Conservation (phyloP, 1,140 invertebrate genomes). For the Ectropis grisescens region DNA sequence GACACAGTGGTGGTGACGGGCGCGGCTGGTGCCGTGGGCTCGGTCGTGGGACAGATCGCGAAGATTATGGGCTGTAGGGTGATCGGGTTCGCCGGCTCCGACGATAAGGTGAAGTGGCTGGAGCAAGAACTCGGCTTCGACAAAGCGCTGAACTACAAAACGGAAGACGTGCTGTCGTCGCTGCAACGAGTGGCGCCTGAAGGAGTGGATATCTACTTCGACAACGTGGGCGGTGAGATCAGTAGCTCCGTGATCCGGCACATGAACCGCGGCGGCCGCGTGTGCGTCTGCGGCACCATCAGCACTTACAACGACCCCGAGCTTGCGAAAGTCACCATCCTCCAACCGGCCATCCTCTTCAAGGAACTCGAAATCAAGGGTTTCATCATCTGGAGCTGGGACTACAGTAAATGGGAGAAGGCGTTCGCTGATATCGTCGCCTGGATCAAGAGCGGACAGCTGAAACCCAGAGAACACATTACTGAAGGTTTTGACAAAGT, state of each 20-base stretch:
- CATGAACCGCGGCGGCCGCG: not conserved
- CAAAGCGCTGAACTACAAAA: not conserved
- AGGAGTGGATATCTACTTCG: not conserved
- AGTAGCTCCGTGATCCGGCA: not conserved
- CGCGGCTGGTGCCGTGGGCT: too few relatives aligned
- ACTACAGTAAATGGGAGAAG: slow-evolving; percentile 43
- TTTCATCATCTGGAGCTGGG: slow-evolving; percentile 26
- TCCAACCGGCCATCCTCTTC: not conserved
- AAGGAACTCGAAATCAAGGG: not conserved
- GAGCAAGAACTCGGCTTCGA: too few relatives aligned
- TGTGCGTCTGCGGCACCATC: not conserved
- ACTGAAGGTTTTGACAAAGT: slow-evolving; percentile 73
- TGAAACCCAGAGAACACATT: slow-evolving; percentile 69
- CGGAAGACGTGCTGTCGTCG: not conserved
- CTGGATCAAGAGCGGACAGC: slow-evolving; percentile 69
- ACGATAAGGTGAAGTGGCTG: too few relatives aligned
- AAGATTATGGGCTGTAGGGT: too few relatives aligned
- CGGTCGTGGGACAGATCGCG: too few relatives aligned
- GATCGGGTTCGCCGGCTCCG: too few relatives aligned
- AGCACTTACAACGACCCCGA: not conserved
- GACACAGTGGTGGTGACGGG: too few relatives aligned
- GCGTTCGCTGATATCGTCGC: slow-evolving; percentile 51
- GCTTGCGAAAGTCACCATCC: not conserved
- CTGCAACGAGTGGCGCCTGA: not conserved
- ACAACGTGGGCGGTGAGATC: not conserved